Conservation (phyloP, 2,113 vertebrate species). For the Lasiurus cinereus region DNA sequence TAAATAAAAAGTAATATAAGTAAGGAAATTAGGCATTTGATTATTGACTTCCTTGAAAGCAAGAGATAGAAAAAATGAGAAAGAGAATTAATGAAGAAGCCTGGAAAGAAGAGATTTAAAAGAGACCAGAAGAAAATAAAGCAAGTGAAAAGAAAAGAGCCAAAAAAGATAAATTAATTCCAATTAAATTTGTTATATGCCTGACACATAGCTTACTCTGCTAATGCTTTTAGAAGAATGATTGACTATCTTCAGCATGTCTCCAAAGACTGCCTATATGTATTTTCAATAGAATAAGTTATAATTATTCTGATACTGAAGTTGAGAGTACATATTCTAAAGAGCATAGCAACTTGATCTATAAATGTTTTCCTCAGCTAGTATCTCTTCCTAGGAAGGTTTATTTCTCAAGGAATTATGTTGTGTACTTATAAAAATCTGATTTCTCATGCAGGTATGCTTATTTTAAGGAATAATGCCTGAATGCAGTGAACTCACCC, state of each 20-base stretch:
- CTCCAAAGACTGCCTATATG: background rate
- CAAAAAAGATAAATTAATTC: background rate
- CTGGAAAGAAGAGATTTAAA: background rate
- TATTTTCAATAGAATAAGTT: background rate
- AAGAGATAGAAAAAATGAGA: background rate
- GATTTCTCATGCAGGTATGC: background rate
- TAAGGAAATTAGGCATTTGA: background rate
- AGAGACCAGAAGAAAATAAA: background rate
- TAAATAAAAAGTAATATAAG: background rate
- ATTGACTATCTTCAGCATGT: background rate
- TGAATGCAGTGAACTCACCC: background rate
- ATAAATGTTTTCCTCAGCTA: background rate
- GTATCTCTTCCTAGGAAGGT: background rate
- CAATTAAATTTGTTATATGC: background rate
- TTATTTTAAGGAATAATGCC: conserved; percentile 12
- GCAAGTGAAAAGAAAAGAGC: background rate
- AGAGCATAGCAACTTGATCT: background rate
- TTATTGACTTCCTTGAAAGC: background rate
- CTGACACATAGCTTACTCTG: background rate
- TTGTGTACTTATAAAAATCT: background rate
- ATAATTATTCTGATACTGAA: background rate
- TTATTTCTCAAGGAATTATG: conserved; percentile 10
- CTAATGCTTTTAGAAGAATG: background rate
- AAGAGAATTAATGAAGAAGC: background rate
- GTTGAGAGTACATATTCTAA: background rate